Evolutionary conservation across 1,140 invertebrate species (phyloP), one percentile per base, ranked within the genome.

Genomic region (Centruroides vittatus): DNA sequence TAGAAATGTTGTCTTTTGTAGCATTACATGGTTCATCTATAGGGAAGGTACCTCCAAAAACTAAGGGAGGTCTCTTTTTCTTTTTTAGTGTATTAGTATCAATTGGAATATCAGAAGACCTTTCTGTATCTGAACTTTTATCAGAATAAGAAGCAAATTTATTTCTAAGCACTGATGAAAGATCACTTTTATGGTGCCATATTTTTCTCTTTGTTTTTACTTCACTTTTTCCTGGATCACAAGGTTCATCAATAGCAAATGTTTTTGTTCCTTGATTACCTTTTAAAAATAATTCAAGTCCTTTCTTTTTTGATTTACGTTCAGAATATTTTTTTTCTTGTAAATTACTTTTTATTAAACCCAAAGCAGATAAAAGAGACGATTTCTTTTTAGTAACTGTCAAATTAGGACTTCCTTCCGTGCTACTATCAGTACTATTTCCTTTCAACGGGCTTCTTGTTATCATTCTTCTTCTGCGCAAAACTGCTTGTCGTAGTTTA

Each of bases 1-100:
- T 41, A 6, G 41, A 41, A 41, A 41, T 41, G 8, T 41, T 41
- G 8, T 41, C 41, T 41, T 41, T 41, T 41, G 41, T 41, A 41
- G 41, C 5, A 41, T 41, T 59, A 47, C 70, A 65, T 7, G 72
- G 72, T 55, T 69, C 69, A 59, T 73, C 72, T 58, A 72, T 72
- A 35, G 71, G 71, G 61, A 81, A 89, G 6, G 86, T 89, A 47
- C 86, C 86, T 57, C 86, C 85, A 70, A 88, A 89, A 49, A 89
- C 78, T 0, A 86, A 72, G 35, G 84, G 67, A 35, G 55, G 82
- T 69, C 82, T 81, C 65, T 63, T 63, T 41, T 59, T 55, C 36
- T 59, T 55, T 13, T 62, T 41, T 6, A 41, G 41, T 41, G 41
- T 41, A 41, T 1, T 41, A 41, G 41, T 41, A 41, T 41, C 8